Evolutionary conservation across 2,888 invertebrate species (phyloP).

Genomic region (Serrognathus titanus): DNA sequence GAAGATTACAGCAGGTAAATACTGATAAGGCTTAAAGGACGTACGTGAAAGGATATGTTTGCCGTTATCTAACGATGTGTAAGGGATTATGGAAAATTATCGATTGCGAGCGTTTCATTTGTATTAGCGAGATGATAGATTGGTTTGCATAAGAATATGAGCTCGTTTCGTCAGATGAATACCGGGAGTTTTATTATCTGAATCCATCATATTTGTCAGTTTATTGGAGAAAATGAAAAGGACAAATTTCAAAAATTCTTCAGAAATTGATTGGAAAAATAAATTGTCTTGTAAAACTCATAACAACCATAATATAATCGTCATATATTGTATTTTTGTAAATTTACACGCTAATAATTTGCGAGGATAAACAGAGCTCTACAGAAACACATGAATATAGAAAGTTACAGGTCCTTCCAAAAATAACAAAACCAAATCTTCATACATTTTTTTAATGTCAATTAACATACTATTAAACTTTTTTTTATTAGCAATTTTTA

Average conservation of each 20-base stretch:
- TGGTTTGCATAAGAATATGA: conserved; percentile 16
- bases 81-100: conserved; percentile 10
- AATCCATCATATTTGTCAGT: not conserved
- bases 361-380: no score
- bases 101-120: conserved; percentile 13
- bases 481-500: no score
- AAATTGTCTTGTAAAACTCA: no score
- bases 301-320: no score
- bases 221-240: not conserved
- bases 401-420: no score
- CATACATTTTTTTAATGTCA: no score
- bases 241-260: not conserved
- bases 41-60: not conserved
- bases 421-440: no score
- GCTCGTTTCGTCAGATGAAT: not conserved
- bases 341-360: no score
- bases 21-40: conserved; percentile 15
- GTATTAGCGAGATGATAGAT: conserved; percentile 18
- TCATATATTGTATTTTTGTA: no score
- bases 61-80: not conserved
- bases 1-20: conserved; percentile 28
- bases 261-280: no score
- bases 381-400: no score
- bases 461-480: no score
- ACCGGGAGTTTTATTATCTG: conserved; percentile 6